phyloP scores from a whole-genome alignment of 2,113 vertebrate species.

The Forbesichthys papilliferus region DNA sequence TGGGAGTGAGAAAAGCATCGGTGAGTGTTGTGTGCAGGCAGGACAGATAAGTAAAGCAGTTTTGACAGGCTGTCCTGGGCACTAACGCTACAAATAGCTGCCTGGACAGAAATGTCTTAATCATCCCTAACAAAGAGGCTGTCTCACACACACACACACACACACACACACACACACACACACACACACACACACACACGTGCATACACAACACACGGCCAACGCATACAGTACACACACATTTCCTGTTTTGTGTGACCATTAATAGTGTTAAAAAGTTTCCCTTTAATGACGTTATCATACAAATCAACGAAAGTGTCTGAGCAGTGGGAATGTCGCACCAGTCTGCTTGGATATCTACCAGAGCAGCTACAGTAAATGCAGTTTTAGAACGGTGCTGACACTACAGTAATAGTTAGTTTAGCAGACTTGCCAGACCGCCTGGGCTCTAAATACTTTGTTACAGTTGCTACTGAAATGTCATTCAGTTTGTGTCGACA shows the following conservation, averaged over 20 bases:
- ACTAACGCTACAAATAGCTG: conserved; percentile 67
- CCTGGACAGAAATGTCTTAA: conserved; percentile 72
- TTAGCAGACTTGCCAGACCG: too few relatives aligned
- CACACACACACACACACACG: conserved; percentile 1
- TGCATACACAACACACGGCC: background rate
- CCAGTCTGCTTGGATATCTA: too few relatives aligned
- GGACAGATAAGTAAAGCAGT: conserved; percentile 61
- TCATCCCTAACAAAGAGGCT: conserved; percentile 64
- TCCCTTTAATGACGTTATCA: too few relatives aligned
- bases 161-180: conserved; percentile 2
- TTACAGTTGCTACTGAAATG: too few relatives aligned
- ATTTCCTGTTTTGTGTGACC: background rate
- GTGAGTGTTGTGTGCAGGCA: conserved; percentile 40
- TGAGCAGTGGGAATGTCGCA: too few relatives aligned
- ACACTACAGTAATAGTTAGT: too few relatives aligned
- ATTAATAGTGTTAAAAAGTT: too few relatives aligned
- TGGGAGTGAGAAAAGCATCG: conserved; percentile 24
- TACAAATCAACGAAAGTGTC: too few relatives aligned
- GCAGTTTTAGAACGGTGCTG: too few relatives aligned
- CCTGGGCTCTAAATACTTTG: too few relatives aligned
- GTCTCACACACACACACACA: conserved; percentile 18
- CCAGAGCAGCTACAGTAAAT: too few relatives aligned
- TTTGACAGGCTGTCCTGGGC: conserved; percentile 71
- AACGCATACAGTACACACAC: background rate
- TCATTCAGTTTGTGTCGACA: too few relatives aligned